Evolutionary conservation across 1,140 invertebrate species (phyloP), one percentile per base, ranked within the genome.

Genomic region (Eufriesea mexicana): DNA sequence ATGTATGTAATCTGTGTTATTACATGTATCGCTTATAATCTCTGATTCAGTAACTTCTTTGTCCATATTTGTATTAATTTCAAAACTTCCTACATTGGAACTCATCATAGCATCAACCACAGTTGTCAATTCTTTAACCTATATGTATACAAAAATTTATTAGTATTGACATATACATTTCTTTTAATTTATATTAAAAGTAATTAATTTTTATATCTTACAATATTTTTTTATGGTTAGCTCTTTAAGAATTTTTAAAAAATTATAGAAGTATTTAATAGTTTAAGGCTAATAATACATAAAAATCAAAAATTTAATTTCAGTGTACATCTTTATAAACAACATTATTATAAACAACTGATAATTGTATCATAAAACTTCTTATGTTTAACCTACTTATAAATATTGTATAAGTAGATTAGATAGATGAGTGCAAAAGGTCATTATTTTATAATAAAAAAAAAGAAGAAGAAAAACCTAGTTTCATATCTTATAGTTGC

Each of bases 51-150:
- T 57, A 72, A 77, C 57, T 59, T 55, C 61, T 61, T 42, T 77
- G 4, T 77, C 47, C 12, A 76, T 62, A 5, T 80, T 79, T 66
- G 57, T 42, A 62, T 72, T 72, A 45, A 35, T 57, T 72, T 59
- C 57, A 45, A 83, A 62, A 57, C 83, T 71, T 51, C 79, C 51
- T 54, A 72, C 25, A 66, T 90, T 84, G 20, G 90, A 89, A 66
- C 84, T 89, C 28, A 93, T 89, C 68, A 92, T 91, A 68, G 91
- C 90, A 81, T 92, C 84, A 16, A 93, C 91, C 64, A 94, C 90
- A 55, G 85, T 92, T 61, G 91, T 91, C 79, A 95, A 88, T 74
- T 95, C 94, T 90, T 95, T 95, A 7, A 95, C 93, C 95, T 95
- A 55, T 20, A 83, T 57, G 67, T 75, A 70, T 62, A 78, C 28